Evolutionary conservation across 1,140 invertebrate species (phyloP), one percentile per base, ranked within the genome.

Genomic region (Ptiloglossa arizonensis): DNA sequence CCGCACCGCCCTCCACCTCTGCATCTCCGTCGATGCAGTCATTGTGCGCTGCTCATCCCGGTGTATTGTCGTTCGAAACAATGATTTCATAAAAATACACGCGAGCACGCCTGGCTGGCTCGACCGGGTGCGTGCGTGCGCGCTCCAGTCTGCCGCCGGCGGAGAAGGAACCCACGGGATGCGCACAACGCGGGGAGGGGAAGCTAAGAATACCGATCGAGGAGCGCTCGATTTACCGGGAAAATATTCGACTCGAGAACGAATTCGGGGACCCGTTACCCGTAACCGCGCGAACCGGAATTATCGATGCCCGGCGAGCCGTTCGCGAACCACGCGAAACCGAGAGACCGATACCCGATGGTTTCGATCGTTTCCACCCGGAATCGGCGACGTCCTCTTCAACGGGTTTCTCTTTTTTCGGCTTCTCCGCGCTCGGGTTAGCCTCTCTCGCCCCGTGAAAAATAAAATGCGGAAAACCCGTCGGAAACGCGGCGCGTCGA

Each of bases 21-120:
- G 76, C 77, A 66, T 76, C 83, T 81, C 64, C 70, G 83, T 73
- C 85, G 84, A 89, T 87, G 87, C 82, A 90, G 90, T 92, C 90
- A 92, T 92, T 92, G 89, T 92, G 87, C 88, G 74, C 87, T 87
- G 87, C 90, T 92, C 90, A 91, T 91, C 88, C 89, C 88, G 88
- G 87, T 87, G 90, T 87, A 92, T 92, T 92, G 90, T 92, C 91
- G 89, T 90, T 76, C 88, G 90, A 90, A 91, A 92, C 91, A 92
- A 92, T 92, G 91, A 92, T 92, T 92, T 92, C 89, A 92, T 92
- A 91, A 92, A 92, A 92, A 92, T 91, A 92, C 87, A 90, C 73
- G 81, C 74, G 82, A 86, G 71, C 66, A 46, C 57, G 75, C 46
- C 56, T 77, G 59, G 71, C 9, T 48, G 60, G 71, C 46, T 11